phyloP scores from a whole-genome alignment of 2,888 invertebrate genomes.

The Loripinus fragilis region DNA sequence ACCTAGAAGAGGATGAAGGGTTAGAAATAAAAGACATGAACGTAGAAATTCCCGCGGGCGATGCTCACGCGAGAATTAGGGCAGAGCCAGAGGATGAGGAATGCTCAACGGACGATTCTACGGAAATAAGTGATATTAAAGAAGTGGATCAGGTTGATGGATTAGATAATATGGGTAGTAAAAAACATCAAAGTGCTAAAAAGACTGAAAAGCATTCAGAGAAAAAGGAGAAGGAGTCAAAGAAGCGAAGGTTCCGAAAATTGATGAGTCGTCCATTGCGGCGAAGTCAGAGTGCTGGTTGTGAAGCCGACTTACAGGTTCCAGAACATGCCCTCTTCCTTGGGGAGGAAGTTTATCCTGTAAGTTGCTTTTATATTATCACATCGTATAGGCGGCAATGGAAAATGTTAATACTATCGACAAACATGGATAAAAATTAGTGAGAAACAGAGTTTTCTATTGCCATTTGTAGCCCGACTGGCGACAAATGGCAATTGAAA shows the following conservation, averaged over 20 bases:
- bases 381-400: too few relatives aligned
- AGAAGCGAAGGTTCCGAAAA: constrained; percentile 69
- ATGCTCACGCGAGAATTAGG: neutral
- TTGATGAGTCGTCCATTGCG: constrained; percentile 73
- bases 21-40: constrained; percentile 47
- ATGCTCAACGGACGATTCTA: constrained; percentile 13
- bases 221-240: constrained; percentile 61
- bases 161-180: constrained; percentile 23
- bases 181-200: neutral
- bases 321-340: constrained; percentile 82
- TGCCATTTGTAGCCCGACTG: too few relatives aligned
- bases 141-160: neutral
- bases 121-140: constrained; percentile 16
- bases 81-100: neutral
- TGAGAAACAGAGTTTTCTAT: too few relatives aligned
- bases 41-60: constrained; percentile 21
- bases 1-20: constrained; percentile 51
- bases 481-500: too few relatives aligned
- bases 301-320: constrained; percentile 79
- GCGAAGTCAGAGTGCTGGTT: constrained; percentile 85
- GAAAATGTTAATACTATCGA: too few relatives aligned
- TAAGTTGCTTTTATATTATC: neutral
- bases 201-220: constrained; percentile 12
- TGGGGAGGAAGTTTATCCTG: neutral
- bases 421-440: too few relatives aligned